Conservation (phyloP, 2,113 vertebrate genomes). For the Antigone vipio region DNA sequence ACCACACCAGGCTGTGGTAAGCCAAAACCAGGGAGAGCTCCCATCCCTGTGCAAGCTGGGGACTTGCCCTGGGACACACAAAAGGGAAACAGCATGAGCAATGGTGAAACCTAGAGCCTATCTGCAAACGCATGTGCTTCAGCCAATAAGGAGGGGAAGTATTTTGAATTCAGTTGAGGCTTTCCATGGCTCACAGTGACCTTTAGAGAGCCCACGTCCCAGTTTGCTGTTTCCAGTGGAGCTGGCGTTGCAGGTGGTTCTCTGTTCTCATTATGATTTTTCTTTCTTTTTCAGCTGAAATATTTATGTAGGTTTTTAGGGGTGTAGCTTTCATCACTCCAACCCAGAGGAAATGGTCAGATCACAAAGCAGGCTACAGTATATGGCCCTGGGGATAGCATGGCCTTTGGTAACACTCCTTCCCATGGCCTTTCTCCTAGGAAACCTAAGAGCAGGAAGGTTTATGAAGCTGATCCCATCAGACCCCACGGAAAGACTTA, state of each 20-base stretch:
- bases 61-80: fast-evolving
- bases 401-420: constrained; percentile 22
- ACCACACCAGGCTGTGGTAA: background rate
- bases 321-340: constrained; percentile 49
- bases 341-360: constrained; percentile 36
- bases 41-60: background rate
- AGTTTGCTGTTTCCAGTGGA: background rate
- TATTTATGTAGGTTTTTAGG: constrained; percentile 42
- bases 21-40: background rate
- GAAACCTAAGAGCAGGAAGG: constrained; percentile 38
- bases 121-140: background rate
- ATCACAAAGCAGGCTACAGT: constrained; percentile 47
- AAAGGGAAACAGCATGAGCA: background rate
- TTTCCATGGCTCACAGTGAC: constrained; percentile 25
- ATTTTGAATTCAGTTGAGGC: constrained; percentile 28
- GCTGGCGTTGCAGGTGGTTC: background rate
- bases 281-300: background rate
- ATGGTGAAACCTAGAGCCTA: background rate
- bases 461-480: constrained; percentile 42
- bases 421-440: constrained; percentile 48
- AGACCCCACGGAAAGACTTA: constrained; percentile 19
- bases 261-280: background rate
- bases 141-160: background rate
- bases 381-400: constrained; percentile 30
- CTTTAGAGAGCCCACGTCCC: background rate